A percentile compares a stretch with the other conserved stretches of the same genome.
These are phyloP conservation scores for Lagocephalus sceleratus DNA, from an alignment of 2,797 vertebrate species.

Conservation along the genomic window DNA sequence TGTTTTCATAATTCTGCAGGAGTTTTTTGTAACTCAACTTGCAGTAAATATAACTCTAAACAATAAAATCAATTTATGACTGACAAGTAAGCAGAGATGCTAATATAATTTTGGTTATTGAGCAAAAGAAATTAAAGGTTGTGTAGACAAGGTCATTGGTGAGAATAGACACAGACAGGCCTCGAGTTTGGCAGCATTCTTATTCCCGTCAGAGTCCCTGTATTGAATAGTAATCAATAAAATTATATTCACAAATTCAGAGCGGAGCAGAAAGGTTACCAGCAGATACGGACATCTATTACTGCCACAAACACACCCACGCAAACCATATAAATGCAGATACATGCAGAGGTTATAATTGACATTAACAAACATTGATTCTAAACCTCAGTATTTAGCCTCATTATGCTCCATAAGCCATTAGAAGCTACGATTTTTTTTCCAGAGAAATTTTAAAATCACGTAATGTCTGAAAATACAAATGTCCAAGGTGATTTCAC, in stretches of 20 bases:
- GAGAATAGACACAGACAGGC: slow-evolving; percentile 20
- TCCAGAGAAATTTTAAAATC: not conserved
- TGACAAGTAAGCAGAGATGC: no score
- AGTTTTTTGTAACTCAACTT: no score
- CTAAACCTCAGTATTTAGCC: slow-evolving; percentile 23
- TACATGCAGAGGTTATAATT: slow-evolving; percentile 38
- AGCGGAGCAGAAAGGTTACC: slow-evolving; percentile 44
- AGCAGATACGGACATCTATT: slow-evolving; percentile 50
- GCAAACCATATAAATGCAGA: slow-evolving; percentile 14
- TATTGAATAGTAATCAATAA: slow-evolving; percentile 59
- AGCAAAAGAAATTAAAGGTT: no score
- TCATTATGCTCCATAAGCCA: slow-evolving; percentile 31
- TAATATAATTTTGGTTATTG: no score
- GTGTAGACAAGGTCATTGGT: no score
- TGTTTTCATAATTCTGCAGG: no score
- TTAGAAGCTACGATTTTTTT: slow-evolving; percentile 3
- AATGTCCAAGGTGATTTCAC: no score
- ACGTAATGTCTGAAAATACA: not conserved
- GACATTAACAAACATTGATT: slow-evolving; percentile 49
- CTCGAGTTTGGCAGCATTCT: slow-evolving; percentile 25
- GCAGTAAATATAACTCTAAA: no score
- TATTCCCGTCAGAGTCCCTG: slow-evolving; percentile 38
- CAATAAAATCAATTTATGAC: no score
- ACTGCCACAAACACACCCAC: slow-evolving; percentile 30
- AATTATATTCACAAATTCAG: slow-evolving; percentile 57